Percentiles rank a stretch among this genome's conserved stretches.
phyloP scores from a whole-genome alignment of 2,113 vertebrate genomes.

The Gulo gulo region DNA sequence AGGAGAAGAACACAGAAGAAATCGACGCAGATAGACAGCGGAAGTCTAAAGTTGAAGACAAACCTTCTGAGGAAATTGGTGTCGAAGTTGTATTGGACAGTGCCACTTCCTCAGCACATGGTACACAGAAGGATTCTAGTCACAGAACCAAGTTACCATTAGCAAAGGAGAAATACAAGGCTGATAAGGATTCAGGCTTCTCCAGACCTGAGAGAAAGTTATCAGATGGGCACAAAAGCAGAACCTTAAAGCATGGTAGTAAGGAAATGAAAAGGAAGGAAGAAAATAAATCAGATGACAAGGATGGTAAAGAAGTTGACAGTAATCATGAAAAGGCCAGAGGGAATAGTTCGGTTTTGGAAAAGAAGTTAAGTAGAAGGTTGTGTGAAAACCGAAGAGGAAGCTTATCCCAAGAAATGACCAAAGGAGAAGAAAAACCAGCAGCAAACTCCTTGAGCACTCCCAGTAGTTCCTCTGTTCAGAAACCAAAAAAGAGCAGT shows the following conservation, averaged over 20 bases:
- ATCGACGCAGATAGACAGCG: slow-evolving; percentile 87
- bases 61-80: slow-evolving; percentile 80
- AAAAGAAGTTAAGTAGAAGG: slow-evolving; percentile 81
- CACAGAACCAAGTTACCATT: slow-evolving; percentile 78
- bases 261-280: slow-evolving; percentile 91
- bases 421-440: slow-evolving; percentile 76
- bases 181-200: slow-evolving; percentile 84
- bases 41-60: slow-evolving; percentile 85
- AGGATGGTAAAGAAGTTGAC: slow-evolving; percentile 78
- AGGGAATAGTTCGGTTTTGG: slow-evolving; percentile 38
- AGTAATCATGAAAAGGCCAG: slow-evolving; percentile 73
- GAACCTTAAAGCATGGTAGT: slow-evolving; percentile 75
- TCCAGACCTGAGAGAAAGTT: slow-evolving; percentile 86
- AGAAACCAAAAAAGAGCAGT: slow-evolving; percentile 57
- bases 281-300: slow-evolving; percentile 84
- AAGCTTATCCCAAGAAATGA: slow-evolving; percentile 67
- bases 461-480: slow-evolving; percentile 44
- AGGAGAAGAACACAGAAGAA: slow-evolving; percentile 80
- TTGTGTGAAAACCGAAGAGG: slow-evolving; percentile 79
- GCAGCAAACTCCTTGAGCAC: neutral
- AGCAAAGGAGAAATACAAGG: slow-evolving; percentile 85
- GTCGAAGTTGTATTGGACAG: slow-evolving; percentile 58
- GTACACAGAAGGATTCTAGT: slow-evolving; percentile 79
- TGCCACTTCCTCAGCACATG: slow-evolving; percentile 47
- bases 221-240: slow-evolving; percentile 85